Evolutionary conservation across 1,140 invertebrate species (phyloP).

Genomic region (Zaprionus taronus): DNA sequence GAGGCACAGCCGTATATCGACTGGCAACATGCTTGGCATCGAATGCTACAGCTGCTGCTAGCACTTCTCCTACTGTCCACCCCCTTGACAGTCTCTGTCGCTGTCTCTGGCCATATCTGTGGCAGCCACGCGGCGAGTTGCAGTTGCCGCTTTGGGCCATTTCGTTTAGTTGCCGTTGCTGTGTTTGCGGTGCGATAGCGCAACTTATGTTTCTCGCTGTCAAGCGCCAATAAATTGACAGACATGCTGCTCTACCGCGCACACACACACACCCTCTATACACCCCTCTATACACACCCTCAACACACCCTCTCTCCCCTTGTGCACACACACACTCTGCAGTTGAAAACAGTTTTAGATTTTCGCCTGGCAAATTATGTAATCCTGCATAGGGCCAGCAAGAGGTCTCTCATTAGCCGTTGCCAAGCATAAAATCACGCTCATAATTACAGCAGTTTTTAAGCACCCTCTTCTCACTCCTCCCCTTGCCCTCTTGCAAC

Average conservation of each 20-base stretch:
- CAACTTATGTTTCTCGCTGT: slow-evolving; percentile 75
- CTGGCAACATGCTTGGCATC: slow-evolving; percentile 38
- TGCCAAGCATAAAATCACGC: slow-evolving; percentile 19
- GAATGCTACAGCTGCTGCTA: neutral
- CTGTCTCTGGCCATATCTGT: slow-evolving; percentile 40
- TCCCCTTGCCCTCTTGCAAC: neutral
- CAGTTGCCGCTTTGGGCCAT: slow-evolving; percentile 25
- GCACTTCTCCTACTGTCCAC: neutral
- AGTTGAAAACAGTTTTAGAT: slow-evolving; percentile 20
- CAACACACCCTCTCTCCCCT: neutral
- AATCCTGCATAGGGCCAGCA: slow-evolving; percentile 44
- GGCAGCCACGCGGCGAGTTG: slow-evolving; percentile 29
- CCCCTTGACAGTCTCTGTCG: neutral
- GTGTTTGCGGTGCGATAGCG: slow-evolving; percentile 72
- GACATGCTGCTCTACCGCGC: slow-evolving; percentile 33
- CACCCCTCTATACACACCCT: neutral
- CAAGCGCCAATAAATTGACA: slow-evolving; percentile 73
- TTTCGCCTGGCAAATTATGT: slow-evolving; percentile 45
- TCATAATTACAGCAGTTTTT: slow-evolving; percentile 16
- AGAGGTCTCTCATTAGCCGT: slow-evolving; percentile 18
- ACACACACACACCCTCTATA: slow-evolving; percentile 7
- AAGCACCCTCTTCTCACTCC: neutral
- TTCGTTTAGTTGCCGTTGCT: slow-evolving; percentile 41
- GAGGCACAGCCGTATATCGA: slow-evolving; percentile 30
- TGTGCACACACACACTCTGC: neutral